phyloP scores from a whole-genome alignment of 2,113 vertebrate species.

The Grantiella picta region DNA sequence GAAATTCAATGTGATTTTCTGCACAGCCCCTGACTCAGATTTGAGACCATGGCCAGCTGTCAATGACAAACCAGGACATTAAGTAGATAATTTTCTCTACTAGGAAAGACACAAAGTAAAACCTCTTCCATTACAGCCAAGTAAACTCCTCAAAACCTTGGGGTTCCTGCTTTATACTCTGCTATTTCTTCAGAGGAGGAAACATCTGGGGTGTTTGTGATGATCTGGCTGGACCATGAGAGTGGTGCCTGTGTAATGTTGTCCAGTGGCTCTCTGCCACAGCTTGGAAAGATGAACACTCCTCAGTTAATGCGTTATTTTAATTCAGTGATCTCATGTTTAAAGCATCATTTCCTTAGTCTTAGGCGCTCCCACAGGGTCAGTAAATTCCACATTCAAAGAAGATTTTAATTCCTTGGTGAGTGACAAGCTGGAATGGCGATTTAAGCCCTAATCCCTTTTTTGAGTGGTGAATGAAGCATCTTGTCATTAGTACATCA shows the following conservation, averaged over 20 bases:
- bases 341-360: slow-evolving; percentile 26
- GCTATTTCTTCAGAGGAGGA: neutral
- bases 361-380: neutral
- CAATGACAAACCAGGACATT: neutral
- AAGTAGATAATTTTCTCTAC: neutral
- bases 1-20: neutral
- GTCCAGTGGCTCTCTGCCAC: neutral
- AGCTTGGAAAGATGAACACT: slow-evolving; percentile 3
- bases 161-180: neutral
- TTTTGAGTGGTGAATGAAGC: neutral
- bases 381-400: slow-evolving; percentile 52
- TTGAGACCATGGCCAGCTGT: neutral
- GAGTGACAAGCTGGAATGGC: slow-evolving; percentile 41
- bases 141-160: neutral
- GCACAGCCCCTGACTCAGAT: neutral
- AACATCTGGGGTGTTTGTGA: neutral
- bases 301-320: slow-evolving; percentile 20
- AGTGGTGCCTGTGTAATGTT: neutral
- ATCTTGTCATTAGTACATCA: slow-evolving; percentile 16
- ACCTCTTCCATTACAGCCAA: neutral
- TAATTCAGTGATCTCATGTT: slow-evolving; percentile 48
- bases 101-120: neutral
- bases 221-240: neutral
- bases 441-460: slow-evolving; percentile 7
- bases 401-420: slow-evolving; percentile 52